phyloP scores from a whole-genome alignment of 53 echinoderm and acorn worm species.

The Echinometra lucunter region DNA sequence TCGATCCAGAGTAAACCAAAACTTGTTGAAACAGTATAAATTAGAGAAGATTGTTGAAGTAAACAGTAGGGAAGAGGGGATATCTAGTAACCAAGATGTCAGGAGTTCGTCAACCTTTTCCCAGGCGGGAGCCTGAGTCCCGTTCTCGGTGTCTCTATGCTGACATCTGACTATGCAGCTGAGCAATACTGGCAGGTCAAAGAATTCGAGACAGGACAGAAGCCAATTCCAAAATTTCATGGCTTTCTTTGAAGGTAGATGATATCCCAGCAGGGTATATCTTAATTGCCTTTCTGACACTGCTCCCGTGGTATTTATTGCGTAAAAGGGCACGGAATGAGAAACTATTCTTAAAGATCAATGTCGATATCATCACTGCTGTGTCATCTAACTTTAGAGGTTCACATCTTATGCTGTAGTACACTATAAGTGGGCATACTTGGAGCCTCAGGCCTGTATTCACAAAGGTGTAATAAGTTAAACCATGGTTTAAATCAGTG shows the following conservation, averaged over 20 bases:
- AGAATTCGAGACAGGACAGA: not conserved
- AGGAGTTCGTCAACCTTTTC: slow-evolving; percentile 54
- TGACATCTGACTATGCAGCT: not conserved
- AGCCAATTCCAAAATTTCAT: not conserved
- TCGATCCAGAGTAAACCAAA: slow-evolving; percentile 19
- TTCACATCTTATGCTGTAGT: not conserved
- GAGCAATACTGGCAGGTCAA: not conserved
- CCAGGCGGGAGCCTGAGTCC: not conserved
- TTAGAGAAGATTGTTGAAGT: slow-evolving; percentile 50
- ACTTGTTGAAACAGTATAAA: slow-evolving; percentile 69
- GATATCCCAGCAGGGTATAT: not conserved
- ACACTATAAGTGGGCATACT: no score
- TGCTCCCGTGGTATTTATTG: not conserved
- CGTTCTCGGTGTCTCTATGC: not conserved
- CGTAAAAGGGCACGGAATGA: not conserved
- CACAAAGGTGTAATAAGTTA: no score
- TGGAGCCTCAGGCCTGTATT: no score
- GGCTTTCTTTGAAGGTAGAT: not conserved
- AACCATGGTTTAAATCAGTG: no score
- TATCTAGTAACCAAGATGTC: slow-evolving; percentile 25
- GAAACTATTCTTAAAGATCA: not conserved
- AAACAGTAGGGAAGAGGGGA: slow-evolving; percentile 20
- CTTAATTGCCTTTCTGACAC: slow-evolving; percentile 7
- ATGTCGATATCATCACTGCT: not conserved
- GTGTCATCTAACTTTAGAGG: not conserved